Conservation (phyloP, 2,888 invertebrate genomes). For the Cenopis cana region DNA sequence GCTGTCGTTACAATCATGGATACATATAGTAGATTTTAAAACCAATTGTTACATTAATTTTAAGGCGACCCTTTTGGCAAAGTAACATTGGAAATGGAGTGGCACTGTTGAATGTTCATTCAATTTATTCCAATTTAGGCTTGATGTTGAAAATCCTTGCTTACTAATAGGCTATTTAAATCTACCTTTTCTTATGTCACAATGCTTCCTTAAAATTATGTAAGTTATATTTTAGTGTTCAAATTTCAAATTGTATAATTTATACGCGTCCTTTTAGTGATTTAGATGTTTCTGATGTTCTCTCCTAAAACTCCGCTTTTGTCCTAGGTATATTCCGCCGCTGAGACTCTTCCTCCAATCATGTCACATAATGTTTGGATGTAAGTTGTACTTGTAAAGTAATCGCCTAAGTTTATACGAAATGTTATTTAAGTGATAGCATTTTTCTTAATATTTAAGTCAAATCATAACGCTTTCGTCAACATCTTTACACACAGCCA, state of each 20-base stretch:
- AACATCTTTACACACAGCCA: conserved; percentile 28
- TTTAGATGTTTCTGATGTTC: conserved; percentile 33
- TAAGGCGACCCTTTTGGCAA: neutral
- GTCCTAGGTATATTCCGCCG: conserved; percentile 37
- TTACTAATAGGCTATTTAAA: conserved; percentile 22
- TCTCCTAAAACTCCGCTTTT: conserved; percentile 34
- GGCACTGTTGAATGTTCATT: conserved; percentile 5
- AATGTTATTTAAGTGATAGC: conserved; percentile 79
- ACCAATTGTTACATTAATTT: neutral
- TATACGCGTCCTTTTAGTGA: conserved; percentile 31
- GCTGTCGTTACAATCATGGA: neutral
- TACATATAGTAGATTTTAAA: neutral
- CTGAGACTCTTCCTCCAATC: conserved; percentile 51
- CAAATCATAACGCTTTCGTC: conserved; percentile 71
- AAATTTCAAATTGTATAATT: conserved; percentile 39
- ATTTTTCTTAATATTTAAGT: conserved; percentile 78
- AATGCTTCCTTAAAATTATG: conserved; percentile 44
- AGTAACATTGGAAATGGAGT: neutral
- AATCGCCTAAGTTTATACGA: conserved; percentile 81
- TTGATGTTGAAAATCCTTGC: conserved; percentile 21
- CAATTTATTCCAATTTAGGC: conserved; percentile 11
- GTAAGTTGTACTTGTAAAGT: conserved; percentile 79
- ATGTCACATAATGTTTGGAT: conserved; percentile 61
- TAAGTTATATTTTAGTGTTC: conserved; percentile 34
- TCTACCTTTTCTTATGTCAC: conserved; percentile 19